phyloP scores from a whole-genome alignment of 2,113 vertebrate species.

The Lycaon pictus region DNA sequence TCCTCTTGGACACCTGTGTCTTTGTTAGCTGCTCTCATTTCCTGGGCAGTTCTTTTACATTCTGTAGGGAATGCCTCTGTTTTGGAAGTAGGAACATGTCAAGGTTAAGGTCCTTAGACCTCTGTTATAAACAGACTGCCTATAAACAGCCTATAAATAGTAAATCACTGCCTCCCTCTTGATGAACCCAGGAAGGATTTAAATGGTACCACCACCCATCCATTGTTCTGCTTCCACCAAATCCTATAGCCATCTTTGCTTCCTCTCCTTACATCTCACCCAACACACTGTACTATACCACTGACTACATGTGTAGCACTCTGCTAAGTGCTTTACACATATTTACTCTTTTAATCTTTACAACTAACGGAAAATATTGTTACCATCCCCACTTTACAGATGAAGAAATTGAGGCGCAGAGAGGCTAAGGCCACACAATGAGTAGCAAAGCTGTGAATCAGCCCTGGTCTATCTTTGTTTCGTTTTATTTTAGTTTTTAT shows the following conservation, averaged over 20 bases:
- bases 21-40: background rate
- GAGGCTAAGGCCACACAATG: too few relatives aligned
- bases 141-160: background rate
- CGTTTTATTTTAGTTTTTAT: background rate
- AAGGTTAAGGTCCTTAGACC: background rate
- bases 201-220: background rate
- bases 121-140: background rate
- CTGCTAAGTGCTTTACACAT: background rate
- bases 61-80: background rate
- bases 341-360: background rate
- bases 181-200: background rate
- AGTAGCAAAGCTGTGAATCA: background rate
- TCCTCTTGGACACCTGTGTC: accelerated
- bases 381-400: background rate
- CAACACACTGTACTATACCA: background rate
- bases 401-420: background rate
- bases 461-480: too few relatives aligned
- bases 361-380: background rate
- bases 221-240: background rate
- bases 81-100: background rate
- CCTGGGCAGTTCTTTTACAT: background rate
- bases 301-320: accelerated
- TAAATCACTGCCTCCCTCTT: background rate
- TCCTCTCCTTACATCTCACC: background rate
- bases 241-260: background rate